phyloP scores from a whole-genome alignment of 1,140 invertebrate species.

The Tigriopus japonicus region DNA sequence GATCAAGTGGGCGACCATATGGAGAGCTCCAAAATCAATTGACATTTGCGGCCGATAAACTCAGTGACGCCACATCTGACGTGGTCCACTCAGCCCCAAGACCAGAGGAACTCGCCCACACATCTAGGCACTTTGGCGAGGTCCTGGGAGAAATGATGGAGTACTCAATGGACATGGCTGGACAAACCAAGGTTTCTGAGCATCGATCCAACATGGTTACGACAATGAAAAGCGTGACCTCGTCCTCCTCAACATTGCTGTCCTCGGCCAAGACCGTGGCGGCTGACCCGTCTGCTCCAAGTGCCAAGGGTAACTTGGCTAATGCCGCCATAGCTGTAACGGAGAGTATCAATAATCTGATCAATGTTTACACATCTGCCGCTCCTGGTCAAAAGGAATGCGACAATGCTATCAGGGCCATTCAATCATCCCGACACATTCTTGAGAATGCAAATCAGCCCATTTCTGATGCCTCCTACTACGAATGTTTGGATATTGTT shows the following conservation, averaged over 20 bases:
- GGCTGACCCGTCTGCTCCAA: conserved; percentile 67
- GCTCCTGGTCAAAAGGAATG: conserved; percentile 85
- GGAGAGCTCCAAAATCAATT: conserved; percentile 67
- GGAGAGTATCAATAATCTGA: conserved; percentile 75
- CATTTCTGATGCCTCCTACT: conserved; percentile 70
- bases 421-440: conserved; percentile 59
- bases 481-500: conserved; percentile 79
- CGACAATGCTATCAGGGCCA: conserved; percentile 83
- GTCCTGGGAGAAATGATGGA: conserved; percentile 55
- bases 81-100: conserved; percentile 47
- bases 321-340: conserved; percentile 71
- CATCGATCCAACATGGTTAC: conserved; percentile 55
- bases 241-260: conserved; percentile 66
- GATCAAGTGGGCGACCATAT: conserved; percentile 47
- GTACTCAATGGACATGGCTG: conserved; percentile 59
- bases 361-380: conserved; percentile 59
- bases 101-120: conserved; percentile 44
- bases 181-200: conserved; percentile 44
- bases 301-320: conserved; percentile 68
- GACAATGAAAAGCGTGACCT: conserved; percentile 65
- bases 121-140: conserved; percentile 49
- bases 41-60: conserved; percentile 51
- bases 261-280: conserved; percentile 70
- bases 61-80: conserved; percentile 60
- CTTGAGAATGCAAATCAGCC: conserved; percentile 72